Conservation (phyloP, 2,113 vertebrate species). For the Oenanthe melanoleuca region DNA sequence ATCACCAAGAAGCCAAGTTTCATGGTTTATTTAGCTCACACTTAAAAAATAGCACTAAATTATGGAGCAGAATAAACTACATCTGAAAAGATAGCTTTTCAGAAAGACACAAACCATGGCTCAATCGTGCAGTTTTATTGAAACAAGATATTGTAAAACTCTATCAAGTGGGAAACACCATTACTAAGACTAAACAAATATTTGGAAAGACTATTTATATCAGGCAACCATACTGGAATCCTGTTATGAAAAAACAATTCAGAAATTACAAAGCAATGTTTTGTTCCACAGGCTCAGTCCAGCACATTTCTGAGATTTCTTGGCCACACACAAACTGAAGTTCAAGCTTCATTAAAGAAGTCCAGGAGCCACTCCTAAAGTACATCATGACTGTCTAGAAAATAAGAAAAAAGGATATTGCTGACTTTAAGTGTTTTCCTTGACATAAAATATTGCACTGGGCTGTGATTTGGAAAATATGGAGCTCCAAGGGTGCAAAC, state of each 20-base stretch:
- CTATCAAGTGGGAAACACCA: background rate
- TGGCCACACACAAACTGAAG: background rate
- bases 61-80: background rate
- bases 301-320: background rate
- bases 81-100: background rate
- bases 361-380: background rate
- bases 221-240: background rate
- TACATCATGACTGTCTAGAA: background rate
- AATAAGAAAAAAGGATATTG: background rate
- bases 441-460: background rate
- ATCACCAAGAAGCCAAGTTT: background rate
- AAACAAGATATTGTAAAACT: background rate
- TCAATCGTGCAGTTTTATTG: background rate
- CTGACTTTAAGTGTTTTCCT: background rate
- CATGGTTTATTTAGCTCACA: background rate
- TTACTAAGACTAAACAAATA: background rate
- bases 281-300: background rate
- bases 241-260: background rate
- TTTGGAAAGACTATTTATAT: background rate
- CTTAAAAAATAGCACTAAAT: background rate
- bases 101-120: background rate
- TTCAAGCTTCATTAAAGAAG: background rate
- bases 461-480: background rate
- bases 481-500: background rate
- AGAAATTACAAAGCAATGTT: background rate